phyloP scores from a whole-genome alignment of 2,888 invertebrate species.

The Exephanes ischioxanthus region DNA sequence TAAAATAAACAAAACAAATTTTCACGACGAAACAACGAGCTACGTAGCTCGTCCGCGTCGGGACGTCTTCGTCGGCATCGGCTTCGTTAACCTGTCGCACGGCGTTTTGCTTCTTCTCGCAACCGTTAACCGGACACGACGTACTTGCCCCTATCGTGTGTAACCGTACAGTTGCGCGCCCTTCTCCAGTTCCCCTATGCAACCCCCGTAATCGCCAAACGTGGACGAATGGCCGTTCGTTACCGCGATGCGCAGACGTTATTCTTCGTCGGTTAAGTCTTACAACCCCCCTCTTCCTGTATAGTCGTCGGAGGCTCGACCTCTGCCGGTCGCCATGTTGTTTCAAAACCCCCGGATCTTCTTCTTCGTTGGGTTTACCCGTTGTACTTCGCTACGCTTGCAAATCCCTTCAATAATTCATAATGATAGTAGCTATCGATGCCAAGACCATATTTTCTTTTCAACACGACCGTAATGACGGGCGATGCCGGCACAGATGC shows the following conservation, averaged over 20 bases:
- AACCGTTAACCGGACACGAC: conserved; percentile 38
- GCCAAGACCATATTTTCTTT: conserved; percentile 65
- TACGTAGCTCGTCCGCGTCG: conserved; percentile 64
- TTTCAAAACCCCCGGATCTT: conserved; percentile 46
- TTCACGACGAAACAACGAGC: conserved; percentile 60
- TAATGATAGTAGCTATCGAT: conserved; percentile 63
- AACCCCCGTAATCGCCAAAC: conserved; percentile 73
- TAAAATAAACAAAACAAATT: conserved; percentile 6
- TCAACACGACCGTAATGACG: conserved; percentile 24
- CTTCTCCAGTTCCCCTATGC: conserved; percentile 44
- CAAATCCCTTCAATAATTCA: conserved; percentile 76
- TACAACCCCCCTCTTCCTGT: not conserved
- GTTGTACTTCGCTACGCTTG: conserved; percentile 32
- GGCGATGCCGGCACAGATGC: conserved; percentile 39
- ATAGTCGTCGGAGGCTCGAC: conserved; percentile 21
- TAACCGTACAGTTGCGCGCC: conserved; percentile 48
- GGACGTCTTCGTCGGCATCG: conserved; percentile 65
- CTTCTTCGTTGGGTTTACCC: conserved; percentile 46
- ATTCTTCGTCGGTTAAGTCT: conserved; percentile 31
- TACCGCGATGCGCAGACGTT: conserved; percentile 70
- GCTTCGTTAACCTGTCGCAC: conserved; percentile 61
- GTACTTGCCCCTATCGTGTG: conserved; percentile 22
- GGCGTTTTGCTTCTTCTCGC: conserved; percentile 55
- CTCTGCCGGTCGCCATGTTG: conserved; percentile 71
- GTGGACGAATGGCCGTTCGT: conserved; percentile 80